Base-by-base conservation (phyloP, 2,797 vertebrate genomes). In the Phyllotis vaccarum region DNA sequence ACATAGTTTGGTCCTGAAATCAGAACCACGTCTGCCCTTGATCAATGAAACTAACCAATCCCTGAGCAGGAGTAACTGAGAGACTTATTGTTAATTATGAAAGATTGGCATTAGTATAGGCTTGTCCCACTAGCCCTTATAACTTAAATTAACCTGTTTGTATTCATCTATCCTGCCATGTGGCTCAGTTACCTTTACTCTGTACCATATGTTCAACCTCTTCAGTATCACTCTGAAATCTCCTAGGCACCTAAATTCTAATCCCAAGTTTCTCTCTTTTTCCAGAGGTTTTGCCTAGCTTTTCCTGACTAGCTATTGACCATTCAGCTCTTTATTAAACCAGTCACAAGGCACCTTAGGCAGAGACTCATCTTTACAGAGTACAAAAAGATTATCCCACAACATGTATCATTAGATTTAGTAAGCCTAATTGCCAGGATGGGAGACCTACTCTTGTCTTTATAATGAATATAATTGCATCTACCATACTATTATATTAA, bases 401-500 rank as follows among this genome's bases (percentile, higher is more conserved):
- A 72, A 40, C 21, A 43, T 56, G 49, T 92, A 13, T 75, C 40
- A 90, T 68, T 87, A 85, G 86, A 87, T 49, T 93, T 40, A 75
- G 31, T 22, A 34, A 64, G 34, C 22, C 78, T 24, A 49, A 95
- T 49, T 83, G 40, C 43, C 29, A 66, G 10, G 40, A 34, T 14
- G 3, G 8, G 40, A 49, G 5, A 31, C 1, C 11, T 17, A 64
- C 40, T 66, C 17, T 64, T 16, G 3, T 46, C 27, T 83, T 34
- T 83, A 64, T 64, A 46, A 46, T 6, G 17, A 64, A 64, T 37
- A 83, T 31, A 3, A 46, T 34, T 85, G 19, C 60, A 31, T 29
- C 81, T 29, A 22, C 40, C 27, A 46, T 22, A 66, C 60, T 64
- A 22, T 76, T 81, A 34, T 78, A 24, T n/a, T 86, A 82, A 96